Evolutionary conservation across 1,140 invertebrate genomes (phyloP).

Genomic region (Acyrthosiphon pisum): DNA sequence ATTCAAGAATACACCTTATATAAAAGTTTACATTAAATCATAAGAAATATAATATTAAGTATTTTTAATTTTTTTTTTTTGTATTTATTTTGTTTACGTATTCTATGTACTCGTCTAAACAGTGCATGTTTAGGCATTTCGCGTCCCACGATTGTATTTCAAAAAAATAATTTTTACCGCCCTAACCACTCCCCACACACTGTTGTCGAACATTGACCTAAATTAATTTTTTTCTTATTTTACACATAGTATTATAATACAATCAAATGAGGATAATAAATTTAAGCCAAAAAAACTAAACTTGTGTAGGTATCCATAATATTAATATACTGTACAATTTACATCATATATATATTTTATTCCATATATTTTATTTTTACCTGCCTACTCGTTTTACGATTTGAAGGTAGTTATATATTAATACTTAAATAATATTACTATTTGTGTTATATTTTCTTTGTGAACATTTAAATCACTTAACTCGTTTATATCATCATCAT

Average conservation of each 20-base stretch:
- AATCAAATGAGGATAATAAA: background rate
- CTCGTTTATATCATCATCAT: background rate
- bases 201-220: background rate
- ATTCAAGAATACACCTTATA: background rate
- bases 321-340: background rate
- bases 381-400: background rate
- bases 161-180: too few species aligned
- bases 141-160: background rate
- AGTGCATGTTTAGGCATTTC: background rate
- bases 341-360: background rate
- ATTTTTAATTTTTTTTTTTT: background rate
- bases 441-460: background rate
- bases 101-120: background rate
- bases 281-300: background rate
- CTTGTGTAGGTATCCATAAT: background rate
- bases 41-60: background rate
- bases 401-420: background rate
- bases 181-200: background rate
- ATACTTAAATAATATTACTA: background rate
- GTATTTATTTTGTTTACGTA: background rate
- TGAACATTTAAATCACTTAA: too few species aligned
- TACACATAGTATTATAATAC: background rate
- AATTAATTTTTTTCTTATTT: background rate
- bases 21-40: background rate
- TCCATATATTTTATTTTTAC: background rate